Base-by-base conservation (phyloP, 2,888 invertebrate species). In the Hirtodrosophila duncani region DNA sequence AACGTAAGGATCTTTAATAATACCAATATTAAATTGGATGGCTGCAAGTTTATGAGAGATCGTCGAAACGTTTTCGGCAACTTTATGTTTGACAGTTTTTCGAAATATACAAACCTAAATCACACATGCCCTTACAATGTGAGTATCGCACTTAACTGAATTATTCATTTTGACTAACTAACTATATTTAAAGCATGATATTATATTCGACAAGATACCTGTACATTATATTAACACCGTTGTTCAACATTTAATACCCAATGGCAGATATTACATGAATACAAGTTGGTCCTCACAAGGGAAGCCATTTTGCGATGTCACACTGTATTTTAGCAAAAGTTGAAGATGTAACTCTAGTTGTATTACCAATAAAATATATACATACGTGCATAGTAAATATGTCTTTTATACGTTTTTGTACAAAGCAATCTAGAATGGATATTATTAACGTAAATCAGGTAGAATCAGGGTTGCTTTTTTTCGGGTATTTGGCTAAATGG, bases 81-180 rank as follows among this genome's bases (percentile, higher is more conserved):
- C 8, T 3, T 51, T 2, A 0, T 59, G 0, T 67, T 23, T 1
- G 8, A 18, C 6, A 2, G 33, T 10, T 39, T 71, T 30, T 17
- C 1, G 6, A 11, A 43, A 3, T 70, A 27, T 31, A n/a, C 49
- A 3, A 77, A 52, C 14, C 0, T 65, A 0, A 77, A 70, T 13
- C 65, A 67, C 41, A 62, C 65, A 7, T 70, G 70, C 10, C 77
- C 70, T 3, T 59, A 14, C 23, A 10, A 38, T 5, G 68, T 66
- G 4, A 63, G 64, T 63, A 44, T 7, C 10, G 13, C 9, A 33
- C 1, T 6, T 3, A 8, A 33, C 10, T 18, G 6, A 14, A 9
- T 3, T 5, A n/a, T 4, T 6, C 8, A 10, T 14, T 2, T 36
- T 10, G 11, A 16, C 3, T 24, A 13, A 23, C 3, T n/a, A n/a